Percentiles rank a stretch among this genome's conserved stretches.
phyloP scores from a whole-genome alignment of 2,888 invertebrate genomes.

The Drosophila helvetica region DNA sequence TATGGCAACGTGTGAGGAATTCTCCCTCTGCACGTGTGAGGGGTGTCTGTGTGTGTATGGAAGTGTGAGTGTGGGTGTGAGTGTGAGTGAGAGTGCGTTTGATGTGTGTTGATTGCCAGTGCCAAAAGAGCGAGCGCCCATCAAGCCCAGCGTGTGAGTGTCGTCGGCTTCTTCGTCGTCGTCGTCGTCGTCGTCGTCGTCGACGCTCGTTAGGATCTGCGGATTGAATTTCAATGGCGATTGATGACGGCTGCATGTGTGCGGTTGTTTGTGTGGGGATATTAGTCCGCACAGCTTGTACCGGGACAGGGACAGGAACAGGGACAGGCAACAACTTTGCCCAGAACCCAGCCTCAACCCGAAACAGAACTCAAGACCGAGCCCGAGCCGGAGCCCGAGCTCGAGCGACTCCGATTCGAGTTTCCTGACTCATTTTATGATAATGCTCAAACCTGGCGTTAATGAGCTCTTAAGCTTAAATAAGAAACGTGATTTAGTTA shows the following conservation, averaged over 20 bases:
- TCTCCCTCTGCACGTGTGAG: not conserved
- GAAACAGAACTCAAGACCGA: not conserved
- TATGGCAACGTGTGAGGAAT: conserved; percentile 74
- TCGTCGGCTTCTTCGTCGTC: conserved; percentile 30
- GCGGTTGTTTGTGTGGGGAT: conserved; percentile 35
- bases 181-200: conserved; percentile 10
- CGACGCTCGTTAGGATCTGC: conserved; percentile 60
- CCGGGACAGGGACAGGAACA: conserved; percentile 20
- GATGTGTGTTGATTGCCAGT: conserved; percentile 69
- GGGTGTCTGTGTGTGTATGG: not conserved
- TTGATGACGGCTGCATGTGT: conserved; percentile 62
- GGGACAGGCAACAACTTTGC: conserved; percentile 35
- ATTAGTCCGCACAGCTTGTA: conserved; percentile 45
- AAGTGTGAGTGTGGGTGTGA: conserved; percentile 6
- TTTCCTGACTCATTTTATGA: conserved; percentile 72
- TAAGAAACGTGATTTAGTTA: conserved; percentile 81
- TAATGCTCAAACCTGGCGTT: conserved; percentile 75
- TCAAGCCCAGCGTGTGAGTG: conserved; percentile 58
- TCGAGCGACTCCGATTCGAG: conserved; percentile 26
- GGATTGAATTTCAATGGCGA: conserved; percentile 80
- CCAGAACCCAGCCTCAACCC: conserved; percentile 10
- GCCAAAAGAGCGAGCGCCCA: conserved; percentile 61
- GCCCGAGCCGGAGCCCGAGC: too few relatives aligned
- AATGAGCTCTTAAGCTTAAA: conserved; percentile 82
- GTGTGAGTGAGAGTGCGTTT: conserved; percentile 22